Evolutionary conservation across 2,888 invertebrate species (phyloP).

Genomic region (Macrosoma leucophasiata): DNA sequence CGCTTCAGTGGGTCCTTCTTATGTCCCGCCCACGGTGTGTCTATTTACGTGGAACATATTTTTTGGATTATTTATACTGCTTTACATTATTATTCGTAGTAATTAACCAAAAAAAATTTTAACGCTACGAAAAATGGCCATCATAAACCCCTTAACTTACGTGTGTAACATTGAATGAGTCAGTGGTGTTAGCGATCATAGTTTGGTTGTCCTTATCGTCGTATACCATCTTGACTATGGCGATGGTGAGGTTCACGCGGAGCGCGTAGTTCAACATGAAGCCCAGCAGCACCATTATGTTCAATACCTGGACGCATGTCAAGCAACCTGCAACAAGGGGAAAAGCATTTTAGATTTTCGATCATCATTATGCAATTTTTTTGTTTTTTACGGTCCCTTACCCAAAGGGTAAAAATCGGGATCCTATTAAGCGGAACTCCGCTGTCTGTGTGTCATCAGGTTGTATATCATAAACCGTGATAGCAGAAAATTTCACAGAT

Average conservation of each 20-base stretch:
- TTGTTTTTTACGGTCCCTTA: no score
- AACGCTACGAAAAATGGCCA: no score
- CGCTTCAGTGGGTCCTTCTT: no score
- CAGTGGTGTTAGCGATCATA: slow-evolving; percentile 37
- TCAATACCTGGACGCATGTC: slow-evolving; percentile 87
- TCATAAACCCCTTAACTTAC: no score
- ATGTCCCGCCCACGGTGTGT: no score
- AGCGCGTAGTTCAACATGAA: slow-evolving; percentile 95
- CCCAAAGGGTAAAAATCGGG: background rate
- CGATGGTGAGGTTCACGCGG: slow-evolving; percentile 89
- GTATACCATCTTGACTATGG: slow-evolving; percentile 88
- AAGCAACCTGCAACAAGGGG: slow-evolving; percentile 76
- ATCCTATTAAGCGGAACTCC: background rate
- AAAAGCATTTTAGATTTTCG: no score
- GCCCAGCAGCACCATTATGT: slow-evolving; percentile 89
- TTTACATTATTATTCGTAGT: no score
- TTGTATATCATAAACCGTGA: slow-evolving; percentile 20
- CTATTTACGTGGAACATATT: no score
- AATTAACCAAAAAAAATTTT: no score
- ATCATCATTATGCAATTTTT: no score
- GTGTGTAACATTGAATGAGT: slow-evolving; percentile 55
- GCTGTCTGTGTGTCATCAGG: slow-evolving; percentile 28
- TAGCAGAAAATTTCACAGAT: no score
- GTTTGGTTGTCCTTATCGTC: slow-evolving; percentile 42
- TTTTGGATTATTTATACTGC: no score